Evolutionary conservation across 2,113 vertebrate species (phyloP), one percentile per base, ranked within the genome.

Genomic region (Glareola pratincola): DNA sequence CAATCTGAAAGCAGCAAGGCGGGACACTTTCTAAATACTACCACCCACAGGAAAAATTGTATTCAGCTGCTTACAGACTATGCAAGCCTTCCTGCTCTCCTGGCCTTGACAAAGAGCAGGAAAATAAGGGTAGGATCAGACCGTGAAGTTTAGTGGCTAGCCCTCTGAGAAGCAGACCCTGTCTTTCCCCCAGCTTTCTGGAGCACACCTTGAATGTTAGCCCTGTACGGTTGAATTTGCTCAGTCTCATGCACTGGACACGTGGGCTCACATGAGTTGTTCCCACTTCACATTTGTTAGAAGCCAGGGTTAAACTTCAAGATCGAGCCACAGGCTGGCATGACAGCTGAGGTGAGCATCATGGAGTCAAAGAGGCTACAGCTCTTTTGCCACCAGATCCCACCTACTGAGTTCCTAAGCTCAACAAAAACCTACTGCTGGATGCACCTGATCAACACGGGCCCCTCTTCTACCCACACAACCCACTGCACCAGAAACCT

Each of bases 21-120:
- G 2, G 94, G 84, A 95, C 80, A 85, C 84, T 84, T 95, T 77
- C 91, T 94, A 81, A 96, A 91, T 71, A 68, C 60, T 78, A 91
- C 86, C 93, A 96, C 91, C 94, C 95, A 96, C 93, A 92, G 86
- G 89, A 97, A 87, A 89, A 85, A 85, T 10, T 87, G 75, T 86
- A 54, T 64, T 89, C 60, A 47, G 47, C 60, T 89, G 72, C 76
- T 77, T 72, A 68, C 53, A 88, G 68, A 71, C 72, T 77, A 7
- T 67, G 72, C 54, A 77, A 76, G 54, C 32, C 63, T 71, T 54
- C 41, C 64, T 89, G 79, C 48, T 76, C 62, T 68, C 51, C 37
- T 51, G n/a, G 60, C 59, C n/a, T 14, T 30, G 47, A 22, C 66
- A 79, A 85, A 34, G 36, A 78, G 66, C 60, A 72, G 77, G 69